phyloP scores from a whole-genome alignment of 2,113 vertebrate species.

The Scomber scombrus region DNA sequence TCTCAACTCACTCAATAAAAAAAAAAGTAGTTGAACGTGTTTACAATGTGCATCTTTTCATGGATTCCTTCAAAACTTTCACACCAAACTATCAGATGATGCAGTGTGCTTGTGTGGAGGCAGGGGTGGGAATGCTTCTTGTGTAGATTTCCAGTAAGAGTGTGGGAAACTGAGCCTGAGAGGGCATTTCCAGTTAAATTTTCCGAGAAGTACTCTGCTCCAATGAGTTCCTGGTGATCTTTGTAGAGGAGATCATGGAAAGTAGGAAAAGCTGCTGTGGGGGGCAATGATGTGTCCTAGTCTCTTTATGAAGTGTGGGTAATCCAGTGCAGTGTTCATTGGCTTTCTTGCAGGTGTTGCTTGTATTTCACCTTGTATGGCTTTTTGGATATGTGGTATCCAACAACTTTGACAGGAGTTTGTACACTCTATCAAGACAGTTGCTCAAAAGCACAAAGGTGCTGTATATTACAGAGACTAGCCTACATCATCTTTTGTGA shows the following conservation, averaged over 20 bases:
- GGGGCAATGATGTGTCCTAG: background rate
- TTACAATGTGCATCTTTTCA: conserved; percentile 42
- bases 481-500: too few species aligned
- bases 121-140: conserved; percentile 53
- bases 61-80: conserved; percentile 60
- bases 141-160: conserved; percentile 80
- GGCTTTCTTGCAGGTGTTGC: too few species aligned
- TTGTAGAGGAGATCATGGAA: conserved; percentile 66
- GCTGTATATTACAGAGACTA: too few species aligned
- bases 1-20: too few species aligned
- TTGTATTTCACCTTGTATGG: too few species aligned
- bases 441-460: too few species aligned
- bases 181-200: conserved; percentile 78
- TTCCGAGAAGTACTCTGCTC: conserved; percentile 76
- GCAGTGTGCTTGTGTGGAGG: conserved; percentile 22
- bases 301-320: too few species aligned
- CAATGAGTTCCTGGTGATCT: conserved; percentile 84
- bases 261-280: conserved; percentile 65
- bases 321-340: too few species aligned
- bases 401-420: too few species aligned
- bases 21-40: conserved; percentile 3
- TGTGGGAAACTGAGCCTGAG: conserved; percentile 77
- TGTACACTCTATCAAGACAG: too few species aligned
- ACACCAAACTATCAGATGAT: conserved; percentile 56
- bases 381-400: too few species aligned